Base-by-base conservation (phyloP, 2,888 invertebrate species). In the Lycia hirtaria region DNA sequence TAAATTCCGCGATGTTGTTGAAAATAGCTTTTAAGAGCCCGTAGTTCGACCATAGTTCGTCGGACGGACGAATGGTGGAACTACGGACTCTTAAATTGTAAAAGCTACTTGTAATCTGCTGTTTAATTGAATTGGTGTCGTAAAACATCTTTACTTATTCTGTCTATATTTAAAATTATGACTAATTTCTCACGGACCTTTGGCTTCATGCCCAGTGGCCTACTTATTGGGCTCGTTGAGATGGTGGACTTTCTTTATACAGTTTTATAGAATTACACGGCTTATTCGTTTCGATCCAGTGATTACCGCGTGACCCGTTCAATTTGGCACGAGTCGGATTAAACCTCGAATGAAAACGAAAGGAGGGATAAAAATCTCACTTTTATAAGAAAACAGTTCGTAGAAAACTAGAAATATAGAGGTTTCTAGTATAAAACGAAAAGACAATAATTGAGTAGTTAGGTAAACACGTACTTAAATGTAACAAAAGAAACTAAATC, bases 181-280 rank as follows among this genome's bases (percentile, higher is more conserved):
- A 33, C 33, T 14, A 47, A 38, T 54, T 44, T 54, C 40, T 40
- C 30, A 38, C 40, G 32, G 26, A 41, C 45, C 45, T 30, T 47
- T 22, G 35, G 20, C 49, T 37, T 3, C 22, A 38, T 15, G 17
- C 38, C 15, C 26, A 47, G 51, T 62, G 70, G 61, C 62, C 69
- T 59, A 71, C 61, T 69, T 69, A 60, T 60, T 58, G 64, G 65
- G 50, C 38, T 52, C 61, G 70, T 72, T 64, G 52, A 64, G 69
- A 75, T 70, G 51, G 62, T n/a, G 61, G 66, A 82, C 85, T 86
- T 87, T 86, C 82, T 76, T 84, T 76, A 73, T 68, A 62, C 73
- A 68, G 71, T 66, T 78, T 84, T 75, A 80, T 76, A 75, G 68
- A 83, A 87, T 88, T 83, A 83, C 78, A 84, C 71, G 83, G 79